These are phyloP conservation scores for Mesocricetus auratus DNA, from an alignment of 2,113 vertebrate species.

Conservation along the genomic window DNA sequence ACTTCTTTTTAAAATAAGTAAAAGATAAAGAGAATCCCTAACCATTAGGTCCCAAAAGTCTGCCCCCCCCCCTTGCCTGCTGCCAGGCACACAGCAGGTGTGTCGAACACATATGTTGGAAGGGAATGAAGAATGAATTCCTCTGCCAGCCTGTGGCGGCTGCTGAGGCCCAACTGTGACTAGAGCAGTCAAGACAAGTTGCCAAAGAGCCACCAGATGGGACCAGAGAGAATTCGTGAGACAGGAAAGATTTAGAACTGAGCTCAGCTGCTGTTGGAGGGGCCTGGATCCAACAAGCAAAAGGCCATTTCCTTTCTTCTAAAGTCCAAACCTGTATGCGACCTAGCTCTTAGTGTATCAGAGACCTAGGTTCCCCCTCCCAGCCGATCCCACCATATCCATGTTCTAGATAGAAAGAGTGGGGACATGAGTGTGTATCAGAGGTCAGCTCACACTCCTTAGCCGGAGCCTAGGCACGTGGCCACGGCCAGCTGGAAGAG, in stretches of 20 bases:
- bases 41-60: background rate
- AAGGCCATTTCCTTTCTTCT: background rate
- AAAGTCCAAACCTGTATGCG: background rate
- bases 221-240: background rate
- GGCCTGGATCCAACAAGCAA: background rate
- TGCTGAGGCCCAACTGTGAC: background rate
- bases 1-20: background rate
- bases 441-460: background rate
- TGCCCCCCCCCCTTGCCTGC: no score
- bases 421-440: background rate
- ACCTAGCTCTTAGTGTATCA: background rate
- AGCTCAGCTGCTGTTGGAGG: background rate
- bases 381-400: no score
- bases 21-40: background rate
- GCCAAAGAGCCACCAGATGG: background rate
- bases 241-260: background rate
- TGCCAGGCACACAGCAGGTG: background rate
- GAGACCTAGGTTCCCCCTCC: background rate
- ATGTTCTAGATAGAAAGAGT: background rate
- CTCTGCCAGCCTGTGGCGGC: background rate
- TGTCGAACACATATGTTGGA: background rate
- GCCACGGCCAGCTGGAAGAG: background rate
- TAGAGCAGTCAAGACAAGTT: background rate
- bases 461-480: background rate
- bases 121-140: background rate